A percentile compares a stretch with the other conserved stretches of the same genome.
phyloP scores from a whole-genome alignment of 2,888 invertebrate species.

The Amblyjoppa proteus region DNA sequence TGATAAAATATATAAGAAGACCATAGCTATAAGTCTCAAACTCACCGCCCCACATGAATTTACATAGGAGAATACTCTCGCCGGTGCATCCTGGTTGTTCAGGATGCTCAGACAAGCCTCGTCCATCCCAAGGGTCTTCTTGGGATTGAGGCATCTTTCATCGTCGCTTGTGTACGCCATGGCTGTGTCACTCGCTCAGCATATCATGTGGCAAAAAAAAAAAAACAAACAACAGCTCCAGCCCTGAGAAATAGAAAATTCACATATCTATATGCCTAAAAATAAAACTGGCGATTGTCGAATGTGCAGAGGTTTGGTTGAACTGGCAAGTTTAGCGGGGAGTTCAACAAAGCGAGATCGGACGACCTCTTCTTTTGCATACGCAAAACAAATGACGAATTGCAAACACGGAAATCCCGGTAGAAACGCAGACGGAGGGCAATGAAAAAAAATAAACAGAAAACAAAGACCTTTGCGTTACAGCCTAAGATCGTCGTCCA shows the following conservation, averaged over 20 bases:
- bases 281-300: background rate
- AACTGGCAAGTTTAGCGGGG: background rate
- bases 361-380: background rate
- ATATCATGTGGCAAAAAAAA: background rate
- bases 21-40: conserved; percentile 15
- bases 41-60: conserved; percentile 78
- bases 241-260: background rate
- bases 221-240: background rate
- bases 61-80: conserved; percentile 75
- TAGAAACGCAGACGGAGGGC: background rate
- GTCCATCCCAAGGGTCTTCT: conserved; percentile 78
- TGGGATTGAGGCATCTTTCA: conserved; percentile 71
- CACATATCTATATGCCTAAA: background rate
- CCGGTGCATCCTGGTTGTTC: conserved; percentile 71
- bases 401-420: background rate
- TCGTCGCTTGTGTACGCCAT: conserved; percentile 49
- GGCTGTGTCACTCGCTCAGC: background rate
- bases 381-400: background rate
- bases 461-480: no score
- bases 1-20: background rate
- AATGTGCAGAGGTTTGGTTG: background rate
- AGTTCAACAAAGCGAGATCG: background rate
- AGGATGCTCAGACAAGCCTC: conserved; percentile 80
- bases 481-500: no score
- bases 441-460: background rate